A percentile compares a stretch with the other conserved stretches of the same genome.
Evolutionary conservation across 2,888 invertebrate species (phyloP).

Genomic region (Cephus runcator): DNA sequence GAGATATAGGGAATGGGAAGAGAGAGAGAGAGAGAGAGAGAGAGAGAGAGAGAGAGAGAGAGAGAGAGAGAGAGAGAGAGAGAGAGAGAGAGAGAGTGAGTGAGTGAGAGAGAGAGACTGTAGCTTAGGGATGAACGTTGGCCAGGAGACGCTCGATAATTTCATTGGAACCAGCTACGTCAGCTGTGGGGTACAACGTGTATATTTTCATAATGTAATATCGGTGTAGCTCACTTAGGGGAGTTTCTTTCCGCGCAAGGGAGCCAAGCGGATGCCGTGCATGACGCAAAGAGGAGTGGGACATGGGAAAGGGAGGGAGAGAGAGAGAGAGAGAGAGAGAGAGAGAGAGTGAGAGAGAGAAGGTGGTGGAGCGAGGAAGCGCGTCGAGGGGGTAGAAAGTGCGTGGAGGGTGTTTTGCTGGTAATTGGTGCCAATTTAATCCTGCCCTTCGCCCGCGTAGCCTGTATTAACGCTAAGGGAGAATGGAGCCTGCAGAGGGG

Average conservation of each 20-base stretch:
- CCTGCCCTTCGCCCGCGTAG: slow-evolving; percentile 69
- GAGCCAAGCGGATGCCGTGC: slow-evolving; percentile 31
- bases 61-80: not conserved
- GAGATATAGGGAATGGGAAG: not conserved
- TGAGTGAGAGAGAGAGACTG: not conserved
- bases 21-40: too few species aligned
- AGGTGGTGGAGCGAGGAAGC: slow-evolving; percentile 24
- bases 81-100: too few species aligned
- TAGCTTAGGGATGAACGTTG: not conserved
- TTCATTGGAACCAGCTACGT: slow-evolving; percentile 46
- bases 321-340: slow-evolving; percentile 12
- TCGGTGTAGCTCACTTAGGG: slow-evolving; percentile 43
- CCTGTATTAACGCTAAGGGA: slow-evolving; percentile 60
- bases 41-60: too few species aligned
- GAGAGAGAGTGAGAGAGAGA: slow-evolving; percentile 11
- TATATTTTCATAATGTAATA: slow-evolving; percentile 59
- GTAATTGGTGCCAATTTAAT: slow-evolving; percentile 76
- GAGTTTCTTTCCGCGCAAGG: slow-evolving; percentile 33
- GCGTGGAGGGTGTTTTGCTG: slow-evolving; percentile 69
- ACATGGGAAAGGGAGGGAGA: slow-evolving; percentile 11
- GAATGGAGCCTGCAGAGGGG: slow-evolving; percentile 30
- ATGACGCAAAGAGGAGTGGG: slow-evolving; percentile 17
- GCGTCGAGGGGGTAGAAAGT: slow-evolving; percentile 58
- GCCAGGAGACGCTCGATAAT: slow-evolving; percentile 37
- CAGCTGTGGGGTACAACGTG: slow-evolving; percentile 42